Evolutionary conservation across 2,797 vertebrate genomes (phyloP), one percentile per base, ranked within the genome.

Genomic region (Thunnus albacares): DNA sequence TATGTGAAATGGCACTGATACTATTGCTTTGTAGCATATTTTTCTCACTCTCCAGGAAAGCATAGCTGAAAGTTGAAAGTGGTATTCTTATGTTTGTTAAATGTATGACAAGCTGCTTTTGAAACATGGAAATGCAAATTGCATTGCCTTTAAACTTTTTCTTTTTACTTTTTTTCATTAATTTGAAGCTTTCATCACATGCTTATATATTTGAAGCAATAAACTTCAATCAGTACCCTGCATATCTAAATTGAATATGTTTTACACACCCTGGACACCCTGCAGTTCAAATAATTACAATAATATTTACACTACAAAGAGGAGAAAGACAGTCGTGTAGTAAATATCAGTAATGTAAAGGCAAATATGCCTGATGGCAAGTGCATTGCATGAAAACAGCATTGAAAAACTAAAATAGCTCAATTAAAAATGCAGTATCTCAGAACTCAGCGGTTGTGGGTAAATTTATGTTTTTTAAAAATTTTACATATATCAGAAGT

Each of bases 221-320:
- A 56, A 38, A 79, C 73, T 69, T 86, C 64, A 84, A 70, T 76
- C 64, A 60, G 20, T 14, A 13, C 8, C 24, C 20, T 52, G 76
- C 47, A 60, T 75, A 72, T 79, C 62, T 64, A 55, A 60, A 76
- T 3, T 45, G 12, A 69, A 78, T 49, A 78, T 49, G 64, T 79
- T 75, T 79, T 77, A 75, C 59, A 71, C 41, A 59, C 26, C 33
- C 22, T 33, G 30, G 49, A 78, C 57, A 65, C 62, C 71, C 71
- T 61, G 80, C 65, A 71, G 59, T 59, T 69, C 51, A 71, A 83
- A 72, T 78, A 61, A 78, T 85, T 83, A 80, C 45, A 79, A 59
- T 30, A 75, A 53, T 73, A 83, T 86, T 82, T 71, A 67, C 75
- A 85, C 67, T 80, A 62, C 63, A 83, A 85, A 81, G 80, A 68